These are phyloP conservation scores for Hybos culiciformis DNA, from an alignment of 2,888 invertebrate species.

Conservation along the genomic window DNA sequence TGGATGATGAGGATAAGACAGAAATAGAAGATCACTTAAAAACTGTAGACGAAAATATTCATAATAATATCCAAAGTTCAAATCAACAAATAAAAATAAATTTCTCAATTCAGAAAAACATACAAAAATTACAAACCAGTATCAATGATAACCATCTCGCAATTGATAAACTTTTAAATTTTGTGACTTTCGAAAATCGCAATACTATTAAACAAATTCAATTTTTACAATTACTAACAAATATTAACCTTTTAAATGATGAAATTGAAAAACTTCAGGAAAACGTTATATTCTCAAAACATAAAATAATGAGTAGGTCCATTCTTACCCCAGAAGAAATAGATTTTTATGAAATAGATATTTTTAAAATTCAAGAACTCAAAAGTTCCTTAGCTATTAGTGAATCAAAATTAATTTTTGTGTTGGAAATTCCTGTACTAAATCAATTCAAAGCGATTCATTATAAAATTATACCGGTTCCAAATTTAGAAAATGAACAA, in stretches of 20 bases:
- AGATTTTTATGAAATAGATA: not conserved
- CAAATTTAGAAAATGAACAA: too few species aligned
- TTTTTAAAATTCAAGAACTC: not conserved
- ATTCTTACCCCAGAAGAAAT: too few species aligned
- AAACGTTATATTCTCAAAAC: not conserved
- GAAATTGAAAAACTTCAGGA: not conserved
- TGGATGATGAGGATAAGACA: constrained; percentile 3
- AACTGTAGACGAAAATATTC: not conserved
- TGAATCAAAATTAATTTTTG: not conserved
- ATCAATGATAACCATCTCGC: not conserved
- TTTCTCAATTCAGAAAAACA: not conserved
- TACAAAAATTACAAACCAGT: not conserved
- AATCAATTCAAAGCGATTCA: not conserved
- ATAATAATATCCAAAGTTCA: not conserved
- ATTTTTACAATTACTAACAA: not conserved
- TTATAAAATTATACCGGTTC: not conserved
- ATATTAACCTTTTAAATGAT: not conserved
- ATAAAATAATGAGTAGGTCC: not conserved
- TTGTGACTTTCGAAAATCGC: too few species aligned
- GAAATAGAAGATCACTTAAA: constrained; percentile 3
- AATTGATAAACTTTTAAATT: not conserved
- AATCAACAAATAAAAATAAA: constrained; percentile 4
- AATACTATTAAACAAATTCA: not conserved
- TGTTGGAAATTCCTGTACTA: too few species aligned
- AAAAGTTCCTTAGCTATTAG: not conserved